Base-by-base conservation (phyloP, 1,140 invertebrate species). In the Rhyzopertha dominica region DNA sequence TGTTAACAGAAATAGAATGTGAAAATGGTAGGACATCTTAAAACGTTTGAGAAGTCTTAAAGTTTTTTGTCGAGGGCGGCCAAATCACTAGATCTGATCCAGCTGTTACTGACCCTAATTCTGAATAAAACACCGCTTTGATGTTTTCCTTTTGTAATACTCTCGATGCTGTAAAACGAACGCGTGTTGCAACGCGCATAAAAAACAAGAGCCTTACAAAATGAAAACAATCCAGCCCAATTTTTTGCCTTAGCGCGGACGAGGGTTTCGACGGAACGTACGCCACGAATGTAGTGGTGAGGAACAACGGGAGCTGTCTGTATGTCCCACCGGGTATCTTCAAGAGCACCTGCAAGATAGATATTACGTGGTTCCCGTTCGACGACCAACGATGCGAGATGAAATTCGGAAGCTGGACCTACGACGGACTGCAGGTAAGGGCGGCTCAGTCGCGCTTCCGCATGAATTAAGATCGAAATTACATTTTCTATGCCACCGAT, bases 331-430 rank as follows among this genome's bases (percentile, higher is more conserved):
- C 95, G 54, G 88, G 89, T 75, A 98, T 98, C 75, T 96, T 97
- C 82, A 95, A 94, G 79, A 95, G 90, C 80, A 95, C 91, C 75
- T 98, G 95, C 81, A 89, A 92, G 78, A 98, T 98, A 75, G 91
- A 98, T 81, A 97, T 97, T 78, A 94, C 89, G 65, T 95, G 91
- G 90, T 97, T 96, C 77, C 94, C 94, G 65, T 97, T 96, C 80
- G 94, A 98, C 78, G 91, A 95, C 73, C 94, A 97, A 81, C 82
- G 86, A 72, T 98, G 92, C 78, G 80, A 89, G 70, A 88, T 96
- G 86, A 90, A 92, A 81, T 92, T 93, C 71, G 89, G 89, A 78
- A 91, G 87, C 76, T 93, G 90, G 89, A 90, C 89, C 65, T 93
- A 93, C 75, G 86, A 90, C 72, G 90, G 90, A 72, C 84, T 84